Base-by-base conservation (phyloP, 2,797 vertebrate species). In the Esox lucius region DNA sequence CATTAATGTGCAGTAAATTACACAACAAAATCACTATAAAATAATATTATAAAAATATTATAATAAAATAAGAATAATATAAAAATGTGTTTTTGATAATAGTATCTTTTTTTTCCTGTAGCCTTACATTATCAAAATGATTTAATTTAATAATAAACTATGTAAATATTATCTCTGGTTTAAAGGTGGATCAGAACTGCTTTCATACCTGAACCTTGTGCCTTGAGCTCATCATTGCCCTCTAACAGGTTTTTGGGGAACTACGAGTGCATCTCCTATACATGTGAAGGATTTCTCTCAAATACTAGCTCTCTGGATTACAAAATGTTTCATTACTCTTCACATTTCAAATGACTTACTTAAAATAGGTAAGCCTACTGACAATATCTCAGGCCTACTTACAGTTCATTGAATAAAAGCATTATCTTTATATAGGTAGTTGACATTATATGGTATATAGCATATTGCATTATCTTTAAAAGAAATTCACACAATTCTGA, bases 211-310 rank as follows among this genome's bases (percentile, higher is more conserved):
- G 35, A 39, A 7, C 35, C 3, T 24, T 71, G 5, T 24, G 31
- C 70, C 24, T 22, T 62, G 48, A n/a, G 51, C 77, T 83, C 73
- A 71, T 64, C 26, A 70, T 49, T 73, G 81, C 85, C 85, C 79
- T 85, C 85, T 83, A 80, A 53, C 79, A 70, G 39, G 59, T 28
- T 15, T 5, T 24, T 66, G 26, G 59, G 31, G 73, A 64, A 84
- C 49, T 78, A 53, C 66, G 53, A 28, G 42, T 56, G n/a, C 15
- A 48, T 53, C 15, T 19, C 35, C 35, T 39, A 39, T 39, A 11
- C 22, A 68, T 5, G n/a, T 24, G 49, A n/a, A 49, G n/a, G 53
- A n/a, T 56, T 56, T 56, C 53, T 22, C 5, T 51, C 1, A 4
- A 51, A 15, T 51, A 51, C 49, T 17, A 51, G 16, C 49, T 51